These are phyloP conservation scores for Nyleta sp. DNA, from an alignment of 2,888 invertebrate genomes.

Conservation along the genomic window DNA sequence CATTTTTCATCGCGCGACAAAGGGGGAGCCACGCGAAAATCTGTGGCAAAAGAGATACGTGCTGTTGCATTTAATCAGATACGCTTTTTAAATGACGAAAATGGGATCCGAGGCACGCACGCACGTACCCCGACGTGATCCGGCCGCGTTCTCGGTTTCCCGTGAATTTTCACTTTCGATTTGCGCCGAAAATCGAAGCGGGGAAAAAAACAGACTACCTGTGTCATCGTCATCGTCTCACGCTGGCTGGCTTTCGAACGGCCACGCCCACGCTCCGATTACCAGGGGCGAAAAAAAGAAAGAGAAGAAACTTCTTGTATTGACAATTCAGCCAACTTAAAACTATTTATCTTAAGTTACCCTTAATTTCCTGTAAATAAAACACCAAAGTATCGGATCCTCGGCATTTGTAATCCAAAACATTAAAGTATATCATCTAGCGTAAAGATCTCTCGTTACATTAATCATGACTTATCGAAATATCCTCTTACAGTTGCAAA, in stretches of 20 bases:
- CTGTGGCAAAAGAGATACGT: conserved; percentile 40
- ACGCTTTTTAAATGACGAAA: conserved; percentile 30
- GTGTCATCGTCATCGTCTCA: conserved; percentile 33
- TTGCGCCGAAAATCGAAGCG: conserved; percentile 23
- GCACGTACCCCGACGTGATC: conserved; percentile 15
- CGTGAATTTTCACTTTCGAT: conserved; percentile 44
- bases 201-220: neutral
- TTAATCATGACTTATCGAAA: too few species aligned
- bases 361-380: too few species aligned
- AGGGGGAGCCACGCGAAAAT: conserved; percentile 40
- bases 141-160: conserved; percentile 2
- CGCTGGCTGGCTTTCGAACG: conserved; percentile 27
- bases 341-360: too few species aligned
- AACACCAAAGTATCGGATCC: too few species aligned
- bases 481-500: too few species aligned
- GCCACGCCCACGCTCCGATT: conserved; percentile 57
- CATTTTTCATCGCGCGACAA: conserved; percentile 37
- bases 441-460: too few species aligned
- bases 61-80: conserved; percentile 46
- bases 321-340: too few species aligned
- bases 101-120: conserved; percentile 31
- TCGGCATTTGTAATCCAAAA: too few species aligned
- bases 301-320: too few species aligned
- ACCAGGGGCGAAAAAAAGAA: conserved; percentile 24
- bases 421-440: too few species aligned